Percentiles rank a stretch among this genome's conserved stretches.
Conservation (phyloP, 2,888 invertebrate genomes). For the Ophraella communa region DNA sequence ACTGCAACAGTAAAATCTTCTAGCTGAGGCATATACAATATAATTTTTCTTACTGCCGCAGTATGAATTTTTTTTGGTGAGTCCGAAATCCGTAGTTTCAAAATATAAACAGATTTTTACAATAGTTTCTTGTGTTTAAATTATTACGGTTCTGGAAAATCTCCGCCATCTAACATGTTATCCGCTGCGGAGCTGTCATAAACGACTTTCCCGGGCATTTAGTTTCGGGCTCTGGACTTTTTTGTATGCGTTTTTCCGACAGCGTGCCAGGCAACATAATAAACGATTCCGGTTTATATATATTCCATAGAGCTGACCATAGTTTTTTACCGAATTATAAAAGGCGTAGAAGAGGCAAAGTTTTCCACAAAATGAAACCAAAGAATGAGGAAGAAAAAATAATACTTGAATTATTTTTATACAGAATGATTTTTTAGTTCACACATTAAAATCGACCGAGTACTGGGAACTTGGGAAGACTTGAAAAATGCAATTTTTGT, state of each 20-base stretch:
- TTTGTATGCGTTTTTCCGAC: constrained; percentile 36
- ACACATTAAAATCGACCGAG: too few species aligned
- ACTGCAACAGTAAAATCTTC: too few species aligned
- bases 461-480: too few species aligned
- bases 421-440: too few species aligned
- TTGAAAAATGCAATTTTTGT: too few species aligned
- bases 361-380: constrained; percentile 31
- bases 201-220: constrained; percentile 33
- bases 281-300: constrained; percentile 34
- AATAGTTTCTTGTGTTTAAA: not conserved
- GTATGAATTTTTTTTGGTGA: too few species aligned
- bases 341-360: constrained; percentile 29
- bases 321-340: constrained; percentile 34
- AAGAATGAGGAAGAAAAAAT: constrained; percentile 27
- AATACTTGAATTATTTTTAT: constrained; percentile 19
- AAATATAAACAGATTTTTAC: too few species aligned
- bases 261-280: constrained; percentile 29
- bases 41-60: too few species aligned
- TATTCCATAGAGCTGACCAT: constrained; percentile 30
- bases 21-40: too few species aligned
- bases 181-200: constrained; percentile 34
- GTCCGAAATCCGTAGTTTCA: too few species aligned
- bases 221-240: constrained; percentile 25
- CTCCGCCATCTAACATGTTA: constrained; percentile 31
- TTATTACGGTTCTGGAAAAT: constrained; percentile 8